Evolutionary conservation across 2,797 vertebrate species (phyloP).

Genomic region (Intellagama lesueurii): DNA sequence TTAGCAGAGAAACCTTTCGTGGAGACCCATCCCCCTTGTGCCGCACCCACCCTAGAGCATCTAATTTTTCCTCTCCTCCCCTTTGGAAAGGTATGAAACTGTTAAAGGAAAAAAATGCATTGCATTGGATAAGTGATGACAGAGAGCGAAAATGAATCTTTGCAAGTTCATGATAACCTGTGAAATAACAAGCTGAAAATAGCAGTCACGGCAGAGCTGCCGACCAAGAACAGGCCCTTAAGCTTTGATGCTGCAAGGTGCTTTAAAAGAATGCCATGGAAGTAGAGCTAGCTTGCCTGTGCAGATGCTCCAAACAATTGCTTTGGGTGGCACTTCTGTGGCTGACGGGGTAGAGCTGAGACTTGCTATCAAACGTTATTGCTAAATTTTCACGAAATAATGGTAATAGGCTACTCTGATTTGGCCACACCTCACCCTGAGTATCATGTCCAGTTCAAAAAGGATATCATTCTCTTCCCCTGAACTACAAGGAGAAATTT

Average conservation of each 20-base stretch:
- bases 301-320: not conserved
- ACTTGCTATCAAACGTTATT: no score
- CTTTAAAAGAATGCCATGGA: not conserved
- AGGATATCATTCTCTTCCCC: no score
- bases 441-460: no score
- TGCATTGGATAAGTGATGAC: conserved; percentile 28
- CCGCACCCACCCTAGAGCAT: not conserved
- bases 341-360: not conserved
- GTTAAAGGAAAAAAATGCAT: not conserved
- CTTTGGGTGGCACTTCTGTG: not conserved
- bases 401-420: no score
- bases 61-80: not conserved
- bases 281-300: not conserved
- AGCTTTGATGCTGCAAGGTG: conserved; percentile 29
- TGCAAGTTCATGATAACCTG: conserved; percentile 56
- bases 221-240: conserved; percentile 24
- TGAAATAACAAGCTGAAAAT: conserved; percentile 49
- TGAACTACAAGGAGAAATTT: no score
- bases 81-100: conserved; percentile 31
- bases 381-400: not conserved
- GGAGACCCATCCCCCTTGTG: not conserved
- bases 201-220: conserved; percentile 56
- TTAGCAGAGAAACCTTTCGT: not conserved
- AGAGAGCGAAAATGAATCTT: conserved; percentile 49
- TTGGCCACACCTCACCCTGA: no score